A percentile compares a stretch with the other conserved stretches of the same genome.
Evolutionary conservation across 1,140 invertebrate genomes (phyloP).

Genomic region (Eupeodes corollae): DNA sequence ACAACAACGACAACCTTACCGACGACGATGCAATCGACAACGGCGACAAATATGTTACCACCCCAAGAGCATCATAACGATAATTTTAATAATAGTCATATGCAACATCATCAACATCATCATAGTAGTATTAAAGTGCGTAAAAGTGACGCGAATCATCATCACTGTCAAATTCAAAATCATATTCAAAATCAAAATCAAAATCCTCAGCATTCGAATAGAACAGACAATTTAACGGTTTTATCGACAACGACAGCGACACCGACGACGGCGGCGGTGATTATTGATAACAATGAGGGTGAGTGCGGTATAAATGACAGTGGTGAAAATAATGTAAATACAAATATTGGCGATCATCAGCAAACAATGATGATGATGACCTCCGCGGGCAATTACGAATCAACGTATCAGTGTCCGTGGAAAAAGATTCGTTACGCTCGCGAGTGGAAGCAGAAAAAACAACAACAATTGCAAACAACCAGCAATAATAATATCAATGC

Average conservation of each 20-base stretch:
- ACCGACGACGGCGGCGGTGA: not conserved
- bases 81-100: conserved; percentile 1
- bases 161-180: not conserved
- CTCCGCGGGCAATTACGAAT: conserved; percentile 17
- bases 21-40: conserved; percentile 6
- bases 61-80: conserved; percentile 19
- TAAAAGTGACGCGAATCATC: not conserved
- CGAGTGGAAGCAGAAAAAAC: conserved; percentile 31
- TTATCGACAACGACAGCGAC: not conserved
- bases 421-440: conserved; percentile 35
- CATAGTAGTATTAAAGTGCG: not conserved
- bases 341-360: not conserved
- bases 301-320: not conserved
- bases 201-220: not conserved
- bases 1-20: conserved; percentile 15
- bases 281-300: not conserved
- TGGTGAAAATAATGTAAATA: not conserved
- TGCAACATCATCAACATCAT: conserved; percentile 5
- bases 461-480: conserved; percentile 20
- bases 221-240: no score
- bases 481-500: conserved; percentile 13
- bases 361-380: not conserved
- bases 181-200: conserved; percentile 1
- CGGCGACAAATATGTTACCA: conserved; percentile 7
- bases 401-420: conserved; percentile 32